Percentiles rank a stretch among this genome's conserved stretches.
These are phyloP conservation scores for Gadus macrocephalus DNA, from an alignment of 2,113 vertebrate genomes.

Conservation along the genomic window DNA sequence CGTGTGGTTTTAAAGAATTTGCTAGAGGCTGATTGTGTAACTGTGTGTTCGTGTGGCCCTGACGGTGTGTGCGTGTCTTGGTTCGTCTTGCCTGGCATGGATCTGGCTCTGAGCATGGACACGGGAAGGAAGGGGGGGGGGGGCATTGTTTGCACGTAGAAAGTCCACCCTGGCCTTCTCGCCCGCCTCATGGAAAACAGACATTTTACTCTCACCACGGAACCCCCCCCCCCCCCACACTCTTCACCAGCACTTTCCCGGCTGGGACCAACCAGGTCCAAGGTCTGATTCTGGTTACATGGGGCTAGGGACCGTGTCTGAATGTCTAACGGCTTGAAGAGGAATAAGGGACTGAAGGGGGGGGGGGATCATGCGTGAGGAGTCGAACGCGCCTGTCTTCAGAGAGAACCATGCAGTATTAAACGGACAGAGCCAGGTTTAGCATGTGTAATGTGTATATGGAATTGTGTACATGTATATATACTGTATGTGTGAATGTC, in stretches of 20 bases:
- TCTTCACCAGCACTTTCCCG: too few relatives aligned
- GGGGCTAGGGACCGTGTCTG: too few relatives aligned
- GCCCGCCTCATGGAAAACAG: too few relatives aligned
- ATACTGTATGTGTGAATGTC: conserved; percentile 34
- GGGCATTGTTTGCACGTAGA: background rate
- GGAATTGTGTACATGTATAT: conserved; percentile 32
- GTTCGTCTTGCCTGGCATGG: conserved; percentile 34
- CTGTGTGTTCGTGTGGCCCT: background rate
- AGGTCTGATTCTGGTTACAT: too few relatives aligned
- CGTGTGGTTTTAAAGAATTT: background rate
- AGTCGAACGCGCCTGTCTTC: too few relatives aligned
- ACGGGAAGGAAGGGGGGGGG: background rate
- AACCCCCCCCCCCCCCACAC: too few relatives aligned
- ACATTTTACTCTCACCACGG: too few relatives aligned
- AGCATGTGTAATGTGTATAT: conserved; percentile 48
- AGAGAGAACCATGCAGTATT: conserved; percentile 23
- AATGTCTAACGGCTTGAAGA: too few relatives aligned
- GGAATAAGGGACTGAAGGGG: too few relatives aligned
- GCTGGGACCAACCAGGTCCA: too few relatives aligned
- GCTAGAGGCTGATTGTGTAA: background rate
- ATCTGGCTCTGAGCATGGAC: conserved; percentile 20
- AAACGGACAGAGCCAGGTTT: conserved; percentile 31
- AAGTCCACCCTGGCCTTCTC: too few relatives aligned
- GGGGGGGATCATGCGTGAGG: too few relatives aligned
- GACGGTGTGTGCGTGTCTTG: conserved; percentile 9